Evolutionary conservation across 2,888 invertebrate genomes (phyloP).

Genomic region (Lochmaea capreae): DNA sequence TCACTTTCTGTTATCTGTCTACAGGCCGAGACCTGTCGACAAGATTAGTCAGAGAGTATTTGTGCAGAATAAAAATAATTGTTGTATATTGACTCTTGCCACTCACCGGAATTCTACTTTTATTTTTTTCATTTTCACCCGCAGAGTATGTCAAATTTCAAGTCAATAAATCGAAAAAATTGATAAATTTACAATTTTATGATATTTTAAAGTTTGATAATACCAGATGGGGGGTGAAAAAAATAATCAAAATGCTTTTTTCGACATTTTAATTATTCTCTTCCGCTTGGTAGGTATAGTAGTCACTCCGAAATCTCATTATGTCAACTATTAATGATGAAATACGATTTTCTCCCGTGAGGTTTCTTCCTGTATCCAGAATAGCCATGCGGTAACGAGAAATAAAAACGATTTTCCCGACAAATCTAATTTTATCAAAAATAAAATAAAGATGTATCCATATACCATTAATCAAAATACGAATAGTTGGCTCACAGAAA

Average conservation of each 20-base stretch:
- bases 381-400: conserved; percentile 39
- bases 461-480: conserved; percentile 39
- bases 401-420: conserved; percentile 37
- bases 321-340: conserved; percentile 33
- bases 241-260: too few relatives aligned
- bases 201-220: too few relatives aligned
- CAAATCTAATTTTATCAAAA: conserved; percentile 44
- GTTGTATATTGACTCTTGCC: background rate
- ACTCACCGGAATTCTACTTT: background rate
- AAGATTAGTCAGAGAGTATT: conserved; percentile 22
- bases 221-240: too few relatives aligned
- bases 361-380: conserved; percentile 29
- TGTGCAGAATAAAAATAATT: conserved; percentile 9
- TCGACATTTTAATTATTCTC: too few relatives aligned
- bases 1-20: conserved; percentile 33
- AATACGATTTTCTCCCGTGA: conserved; percentile 14
- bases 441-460: conserved; percentile 38
- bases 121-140: background rate
- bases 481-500: conserved; percentile 1
- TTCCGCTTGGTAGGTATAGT: background rate
- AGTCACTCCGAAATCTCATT: conserved; percentile 24
- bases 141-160: too few relatives aligned
- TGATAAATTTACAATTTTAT: too few relatives aligned
- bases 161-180: too few relatives aligned
- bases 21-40: conserved; percentile 13